Evolutionary conservation across 2,113 vertebrate genomes (phyloP).

Genomic region (Beaufortia kweichowensis): DNA sequence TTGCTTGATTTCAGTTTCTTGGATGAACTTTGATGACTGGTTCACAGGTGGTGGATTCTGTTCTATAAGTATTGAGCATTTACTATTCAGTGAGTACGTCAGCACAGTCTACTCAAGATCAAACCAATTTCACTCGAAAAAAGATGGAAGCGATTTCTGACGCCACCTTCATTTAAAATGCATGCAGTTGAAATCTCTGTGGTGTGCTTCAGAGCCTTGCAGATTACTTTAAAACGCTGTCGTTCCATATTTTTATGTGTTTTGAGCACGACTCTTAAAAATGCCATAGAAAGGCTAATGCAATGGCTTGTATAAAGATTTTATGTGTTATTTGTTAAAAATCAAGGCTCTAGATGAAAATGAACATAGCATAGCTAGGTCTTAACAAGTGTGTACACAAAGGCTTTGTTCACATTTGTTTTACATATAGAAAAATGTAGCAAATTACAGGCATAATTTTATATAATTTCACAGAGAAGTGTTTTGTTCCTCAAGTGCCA

Average conservation of each 20-base stretch:
- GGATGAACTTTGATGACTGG: conserved; percentile 4
- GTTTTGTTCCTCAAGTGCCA: not conserved
- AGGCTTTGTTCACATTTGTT: not conserved
- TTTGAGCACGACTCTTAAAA: conserved; percentile 23
- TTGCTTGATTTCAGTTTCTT: conserved; percentile 1
- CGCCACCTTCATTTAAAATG: conserved; percentile 21
- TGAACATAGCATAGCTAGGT: not conserved
- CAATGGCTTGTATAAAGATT: conserved; percentile 13
- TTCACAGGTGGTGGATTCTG: conserved; percentile 21
- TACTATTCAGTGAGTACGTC: conserved; percentile 35
- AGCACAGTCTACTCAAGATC: conserved; percentile 34
- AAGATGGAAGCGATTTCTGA: conserved; percentile 25
- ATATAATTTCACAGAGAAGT: not conserved
- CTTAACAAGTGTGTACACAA: not conserved
- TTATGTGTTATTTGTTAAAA: not conserved
- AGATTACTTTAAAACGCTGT: conserved; percentile 17
- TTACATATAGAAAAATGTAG: not conserved
- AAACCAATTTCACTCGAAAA: conserved; percentile 30
- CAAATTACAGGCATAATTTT: not conserved
- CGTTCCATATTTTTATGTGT: not conserved
- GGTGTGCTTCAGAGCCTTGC: conserved; percentile 2
- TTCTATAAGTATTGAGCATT: conserved; percentile 19
- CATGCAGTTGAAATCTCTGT: not conserved
- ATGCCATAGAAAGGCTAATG: conserved; percentile 14
- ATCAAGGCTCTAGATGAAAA: not conserved